Percentiles rank a stretch among this genome's conserved stretches.
Evolutionary conservation across 2,113 vertebrate genomes (phyloP).

Genomic region (Neomonachus schauinslandi): DNA sequence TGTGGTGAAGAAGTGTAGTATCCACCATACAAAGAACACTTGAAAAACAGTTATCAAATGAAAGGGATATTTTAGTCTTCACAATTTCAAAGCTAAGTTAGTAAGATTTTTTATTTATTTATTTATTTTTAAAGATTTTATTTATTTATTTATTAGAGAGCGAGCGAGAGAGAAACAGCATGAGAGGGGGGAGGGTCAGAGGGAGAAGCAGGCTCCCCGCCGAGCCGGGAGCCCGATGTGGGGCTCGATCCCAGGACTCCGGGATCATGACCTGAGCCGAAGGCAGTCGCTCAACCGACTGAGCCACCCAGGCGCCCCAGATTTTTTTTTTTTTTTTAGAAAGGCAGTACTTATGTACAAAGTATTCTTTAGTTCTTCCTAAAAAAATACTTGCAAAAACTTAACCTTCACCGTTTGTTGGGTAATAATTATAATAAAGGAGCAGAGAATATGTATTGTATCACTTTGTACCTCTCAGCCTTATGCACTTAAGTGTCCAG

Average conservation of each 20-base stretch:
- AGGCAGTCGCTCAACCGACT: too few species aligned
- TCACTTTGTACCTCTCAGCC: background rate
- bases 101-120: background rate
- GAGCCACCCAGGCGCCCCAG: too few species aligned
- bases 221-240: too few species aligned
- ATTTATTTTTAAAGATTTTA: background rate
- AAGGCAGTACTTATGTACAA: background rate
- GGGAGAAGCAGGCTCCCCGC: too few species aligned
- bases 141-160: too few species aligned
- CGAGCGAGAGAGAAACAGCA: too few species aligned
- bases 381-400: background rate
- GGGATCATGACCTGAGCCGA: too few species aligned
- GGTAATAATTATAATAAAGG: background rate
- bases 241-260: too few species aligned
- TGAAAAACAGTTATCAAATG: background rate
- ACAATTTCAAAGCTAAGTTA: background rate
- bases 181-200: too few species aligned
- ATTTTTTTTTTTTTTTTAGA: background rate
- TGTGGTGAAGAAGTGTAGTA: background rate
- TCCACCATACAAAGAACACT: background rate
- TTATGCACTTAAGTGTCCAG: background rate
- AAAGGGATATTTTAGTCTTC: background rate
- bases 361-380: background rate
- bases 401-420: background rate
- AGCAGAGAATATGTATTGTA: background rate